Percentiles rank a stretch among this genome's conserved stretches.
Evolutionary conservation across 2,888 invertebrate species (phyloP).

Genomic region (Priapulus caudatus): DNA sequence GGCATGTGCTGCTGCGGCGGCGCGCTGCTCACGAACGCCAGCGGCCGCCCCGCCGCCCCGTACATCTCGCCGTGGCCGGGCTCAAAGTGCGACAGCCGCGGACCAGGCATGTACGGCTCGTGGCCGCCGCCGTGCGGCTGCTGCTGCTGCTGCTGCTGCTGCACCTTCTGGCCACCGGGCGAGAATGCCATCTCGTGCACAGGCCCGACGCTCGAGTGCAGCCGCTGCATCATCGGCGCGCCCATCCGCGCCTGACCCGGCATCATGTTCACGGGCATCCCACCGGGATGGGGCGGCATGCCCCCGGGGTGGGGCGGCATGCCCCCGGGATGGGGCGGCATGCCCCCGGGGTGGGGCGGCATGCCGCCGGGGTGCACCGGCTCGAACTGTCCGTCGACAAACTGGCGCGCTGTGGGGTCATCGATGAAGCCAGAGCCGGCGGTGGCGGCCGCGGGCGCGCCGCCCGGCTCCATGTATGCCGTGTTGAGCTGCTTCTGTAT

Average conservation of each 20-base stretch:
- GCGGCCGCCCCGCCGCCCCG: background rate
- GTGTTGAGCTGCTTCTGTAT: conserved; percentile 92
- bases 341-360: conserved; percentile 27
- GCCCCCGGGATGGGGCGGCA: no score
- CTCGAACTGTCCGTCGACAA: background rate
- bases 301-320: conserved; percentile 18
- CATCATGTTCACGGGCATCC: conserved; percentile 39
- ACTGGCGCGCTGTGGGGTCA: background rate
- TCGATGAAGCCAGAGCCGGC: background rate
- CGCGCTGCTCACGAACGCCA: background rate
- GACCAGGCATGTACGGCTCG: conserved; percentile 20
- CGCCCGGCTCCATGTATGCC: conserved; percentile 43
- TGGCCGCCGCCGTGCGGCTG: conserved; percentile 23
- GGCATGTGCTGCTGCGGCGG: conserved; percentile 26
- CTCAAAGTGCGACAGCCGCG: conserved; percentile 56
- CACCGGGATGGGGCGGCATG: conserved; percentile 28
- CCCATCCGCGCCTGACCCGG: conserved; percentile 26
- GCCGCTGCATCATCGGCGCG: background rate
- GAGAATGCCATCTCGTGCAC: conserved; percentile 16
- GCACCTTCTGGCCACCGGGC: conserved; percentile 9
- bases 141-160: conserved; percentile 20
- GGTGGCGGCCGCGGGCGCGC: conserved; percentile 10
- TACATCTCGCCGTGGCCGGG: conserved; percentile 45
- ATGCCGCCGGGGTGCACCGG: conserved; percentile 13
- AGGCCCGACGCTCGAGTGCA: background rate